Percentiles rank a stretch among this genome's conserved stretches.
Conservation (phyloP, 2,113 vertebrate genomes). For the Prinia subflava region DNA sequence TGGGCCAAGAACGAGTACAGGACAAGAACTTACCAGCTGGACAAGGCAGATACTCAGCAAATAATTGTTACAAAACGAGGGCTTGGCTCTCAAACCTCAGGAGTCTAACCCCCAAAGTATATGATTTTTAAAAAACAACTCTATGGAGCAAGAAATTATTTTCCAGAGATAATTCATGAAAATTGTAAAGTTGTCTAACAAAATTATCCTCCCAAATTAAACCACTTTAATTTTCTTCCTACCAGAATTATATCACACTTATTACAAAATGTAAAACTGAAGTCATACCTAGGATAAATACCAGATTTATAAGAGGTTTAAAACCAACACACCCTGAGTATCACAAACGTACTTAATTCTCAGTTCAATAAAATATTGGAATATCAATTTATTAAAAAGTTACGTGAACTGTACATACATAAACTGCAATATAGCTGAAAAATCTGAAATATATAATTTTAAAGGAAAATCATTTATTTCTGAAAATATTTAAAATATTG, state of each 20-base stretch:
- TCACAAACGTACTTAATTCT: constrained; percentile 61
- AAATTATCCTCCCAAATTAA: background rate
- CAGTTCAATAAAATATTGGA: constrained; percentile 70
- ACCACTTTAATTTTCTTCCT: background rate
- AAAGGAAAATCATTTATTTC: constrained; percentile 68
- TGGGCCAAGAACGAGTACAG: background rate
- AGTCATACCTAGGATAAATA: constrained; percentile 34
- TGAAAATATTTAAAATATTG: constrained; percentile 77
- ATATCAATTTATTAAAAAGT: constrained; percentile 75
- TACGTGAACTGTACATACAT: constrained; percentile 71
- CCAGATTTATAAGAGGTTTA: constrained; percentile 41
- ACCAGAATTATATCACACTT: background rate
- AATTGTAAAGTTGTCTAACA: background rate
- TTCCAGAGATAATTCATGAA: background rate
- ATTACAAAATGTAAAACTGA: background rate
- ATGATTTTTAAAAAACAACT: background rate
- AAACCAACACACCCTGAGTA: constrained; percentile 23
- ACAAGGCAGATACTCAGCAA: background rate
- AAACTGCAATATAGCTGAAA: constrained; percentile 68
- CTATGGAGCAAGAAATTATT: background rate
- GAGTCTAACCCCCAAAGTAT: background rate
- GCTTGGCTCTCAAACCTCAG: background rate
- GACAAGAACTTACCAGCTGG: background rate
- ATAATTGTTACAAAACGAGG: background rate
- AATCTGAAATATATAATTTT: constrained; percentile 73